Evolutionary conservation across 2,113 vertebrate genomes (phyloP).

Genomic region (Aegotheles bennettii): DNA sequence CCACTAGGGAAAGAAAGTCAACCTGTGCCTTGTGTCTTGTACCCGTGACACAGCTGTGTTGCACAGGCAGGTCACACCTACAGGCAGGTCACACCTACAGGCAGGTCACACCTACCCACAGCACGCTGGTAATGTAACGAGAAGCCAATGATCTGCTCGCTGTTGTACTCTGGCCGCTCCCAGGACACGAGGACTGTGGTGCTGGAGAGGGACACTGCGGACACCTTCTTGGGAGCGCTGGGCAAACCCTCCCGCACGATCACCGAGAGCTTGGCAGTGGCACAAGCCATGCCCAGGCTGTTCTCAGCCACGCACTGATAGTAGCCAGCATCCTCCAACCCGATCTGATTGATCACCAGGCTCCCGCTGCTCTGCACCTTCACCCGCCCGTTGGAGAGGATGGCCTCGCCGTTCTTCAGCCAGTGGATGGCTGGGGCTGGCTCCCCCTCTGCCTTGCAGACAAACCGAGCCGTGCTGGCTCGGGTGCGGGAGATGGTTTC

Average conservation of each 20-base stretch:
- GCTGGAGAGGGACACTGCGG: conserved; percentile 85
- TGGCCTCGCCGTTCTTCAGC: conserved; percentile 86
- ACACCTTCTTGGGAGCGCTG: conserved; percentile 85
- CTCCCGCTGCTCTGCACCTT: conserved; percentile 88
- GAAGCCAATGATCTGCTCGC: conserved; percentile 95
- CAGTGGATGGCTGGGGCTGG: conserved; percentile 83
- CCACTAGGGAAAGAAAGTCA: neutral
- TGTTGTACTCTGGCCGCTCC: conserved; percentile 90
- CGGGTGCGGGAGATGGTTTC: conserved; percentile 90
- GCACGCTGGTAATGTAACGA: conserved; percentile 92
- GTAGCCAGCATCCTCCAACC: conserved; percentile 89
- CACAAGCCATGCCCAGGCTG: conserved; percentile 87
- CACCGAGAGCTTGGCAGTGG: conserved; percentile 87
- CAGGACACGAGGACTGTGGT: conserved; percentile 86
- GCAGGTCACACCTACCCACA: conserved; percentile 71
- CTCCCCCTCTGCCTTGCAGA: conserved; percentile 91
- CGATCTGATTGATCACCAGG: conserved; percentile 95
- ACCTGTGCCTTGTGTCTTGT: neutral
- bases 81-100: too few relatives aligned
- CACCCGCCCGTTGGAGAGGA: conserved; percentile 85
- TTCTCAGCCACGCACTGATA: conserved; percentile 97
- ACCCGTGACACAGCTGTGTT: neutral
- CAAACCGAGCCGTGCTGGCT: conserved; percentile 92
- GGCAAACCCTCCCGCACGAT: conserved; percentile 93
- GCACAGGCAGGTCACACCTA: conserved; percentile 31